These are phyloP conservation scores for Rhagoletis zephyria DNA, from an alignment of 1,140 invertebrate genomes.

Conservation along the genomic window DNA sequence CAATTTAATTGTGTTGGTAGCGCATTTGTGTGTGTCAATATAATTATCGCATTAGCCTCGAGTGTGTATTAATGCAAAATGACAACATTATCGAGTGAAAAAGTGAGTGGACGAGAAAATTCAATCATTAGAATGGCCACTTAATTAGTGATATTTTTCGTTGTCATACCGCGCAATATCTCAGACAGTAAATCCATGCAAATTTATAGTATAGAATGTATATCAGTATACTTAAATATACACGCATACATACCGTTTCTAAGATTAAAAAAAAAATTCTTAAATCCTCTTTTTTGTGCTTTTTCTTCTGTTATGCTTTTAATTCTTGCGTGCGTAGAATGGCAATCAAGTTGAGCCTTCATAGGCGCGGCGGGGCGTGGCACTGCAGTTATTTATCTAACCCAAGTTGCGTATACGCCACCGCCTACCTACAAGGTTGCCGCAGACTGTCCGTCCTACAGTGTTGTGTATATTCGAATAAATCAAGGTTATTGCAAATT, in stretches of 20 bases:
- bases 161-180: no score
- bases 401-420: constrained; percentile 14
- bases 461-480: neutral
- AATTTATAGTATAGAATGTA: no score
- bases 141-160: neutral
- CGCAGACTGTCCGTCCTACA: neutral
- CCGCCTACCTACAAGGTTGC: neutral
- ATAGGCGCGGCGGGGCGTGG: neutral
- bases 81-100: neutral
- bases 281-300: neutral
- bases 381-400: neutral
- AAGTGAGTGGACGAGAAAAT: neutral
- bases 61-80: constrained; percentile 32
- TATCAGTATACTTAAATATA: no score
- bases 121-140: neutral
- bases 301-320: neutral
- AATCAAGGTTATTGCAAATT: constrained; percentile 28
- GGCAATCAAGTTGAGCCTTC: neutral
- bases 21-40: neutral
- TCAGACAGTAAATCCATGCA: no score
- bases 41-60: neutral
- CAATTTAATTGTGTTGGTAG: neutral
- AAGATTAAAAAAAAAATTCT: neutral
- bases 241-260: neutral
- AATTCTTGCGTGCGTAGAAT: neutral